Conservation (phyloP, 35 echinoderm and acorn worm genomes). For the Ptychodera flava region DNA sequence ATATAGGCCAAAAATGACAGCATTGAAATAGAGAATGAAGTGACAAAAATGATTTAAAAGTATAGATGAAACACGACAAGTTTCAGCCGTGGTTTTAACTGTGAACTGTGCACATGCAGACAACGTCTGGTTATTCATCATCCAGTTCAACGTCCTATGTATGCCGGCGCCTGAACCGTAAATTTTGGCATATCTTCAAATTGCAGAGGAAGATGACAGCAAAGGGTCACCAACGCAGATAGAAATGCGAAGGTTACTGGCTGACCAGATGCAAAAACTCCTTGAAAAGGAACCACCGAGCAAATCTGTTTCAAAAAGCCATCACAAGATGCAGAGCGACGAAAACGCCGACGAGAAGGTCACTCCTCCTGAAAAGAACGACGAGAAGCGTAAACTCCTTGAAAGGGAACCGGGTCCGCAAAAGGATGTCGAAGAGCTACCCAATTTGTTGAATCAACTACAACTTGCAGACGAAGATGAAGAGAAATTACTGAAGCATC, state of each 20-base stretch:
- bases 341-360: neutral
- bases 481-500: neutral
- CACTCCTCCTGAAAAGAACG: neutral
- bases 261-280: neutral
- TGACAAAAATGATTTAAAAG: too few relatives aligned
- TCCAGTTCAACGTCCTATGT: too few relatives aligned
- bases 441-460: neutral
- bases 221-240: neutral
- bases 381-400: neutral
- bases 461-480: neutral
- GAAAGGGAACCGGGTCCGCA: neutral
- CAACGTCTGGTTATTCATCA: too few relatives aligned
- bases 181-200: neutral
- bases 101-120: too few relatives aligned
- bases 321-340: too few relatives aligned
- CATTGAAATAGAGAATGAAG: too few relatives aligned
- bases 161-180: too few relatives aligned
- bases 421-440: neutral
- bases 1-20: too few relatives aligned
- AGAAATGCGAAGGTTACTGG: neutral
- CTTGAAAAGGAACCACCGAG: neutral
- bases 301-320: too few relatives aligned
- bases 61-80: too few relatives aligned
- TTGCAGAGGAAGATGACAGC: neutral
- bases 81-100: neutral